Percentiles rank a stretch among this genome's conserved stretches.
Evolutionary conservation across 2,797 vertebrate species (phyloP).

Genomic region (Passerculus sandwichensis): DNA sequence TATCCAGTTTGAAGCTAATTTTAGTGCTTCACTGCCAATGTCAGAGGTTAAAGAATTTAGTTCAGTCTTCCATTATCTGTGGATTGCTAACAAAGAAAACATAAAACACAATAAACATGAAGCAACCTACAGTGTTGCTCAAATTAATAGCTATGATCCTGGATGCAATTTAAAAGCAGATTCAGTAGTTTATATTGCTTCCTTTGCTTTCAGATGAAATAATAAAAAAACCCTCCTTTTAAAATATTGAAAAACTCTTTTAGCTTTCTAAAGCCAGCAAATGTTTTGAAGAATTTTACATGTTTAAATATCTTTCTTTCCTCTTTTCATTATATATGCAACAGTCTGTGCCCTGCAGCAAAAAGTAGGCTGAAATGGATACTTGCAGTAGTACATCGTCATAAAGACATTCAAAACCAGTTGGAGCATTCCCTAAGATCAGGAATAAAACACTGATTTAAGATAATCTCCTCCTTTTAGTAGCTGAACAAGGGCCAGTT

Average conservation of each 20-base stretch:
- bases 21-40: neutral
- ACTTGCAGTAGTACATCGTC: neutral
- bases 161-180: neutral
- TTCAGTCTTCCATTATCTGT: neutral
- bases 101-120: neutral
- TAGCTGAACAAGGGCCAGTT: constrained; percentile 4
- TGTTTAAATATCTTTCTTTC: neutral
- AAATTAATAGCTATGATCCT: neutral
- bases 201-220: neutral
- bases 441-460: constrained; percentile 9
- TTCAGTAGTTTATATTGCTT: neutral
- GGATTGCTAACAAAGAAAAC: neutral
- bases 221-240: neutral
- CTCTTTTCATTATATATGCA: neutral
- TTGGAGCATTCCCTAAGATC: constrained; percentile 9
- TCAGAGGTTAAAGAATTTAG: neutral
- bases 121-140: neutral
- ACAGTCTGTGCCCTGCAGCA: constrained; percentile 5
- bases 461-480: neutral
- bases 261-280: neutral
- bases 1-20: neutral
- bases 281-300: neutral
- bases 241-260: neutral
- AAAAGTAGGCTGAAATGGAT: constrained; percentile 3
- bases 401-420: constrained; percentile 23